Evolutionary conservation across 1,140 invertebrate genomes (phyloP).

Genomic region (Diabrotica undecimpunctata): DNA sequence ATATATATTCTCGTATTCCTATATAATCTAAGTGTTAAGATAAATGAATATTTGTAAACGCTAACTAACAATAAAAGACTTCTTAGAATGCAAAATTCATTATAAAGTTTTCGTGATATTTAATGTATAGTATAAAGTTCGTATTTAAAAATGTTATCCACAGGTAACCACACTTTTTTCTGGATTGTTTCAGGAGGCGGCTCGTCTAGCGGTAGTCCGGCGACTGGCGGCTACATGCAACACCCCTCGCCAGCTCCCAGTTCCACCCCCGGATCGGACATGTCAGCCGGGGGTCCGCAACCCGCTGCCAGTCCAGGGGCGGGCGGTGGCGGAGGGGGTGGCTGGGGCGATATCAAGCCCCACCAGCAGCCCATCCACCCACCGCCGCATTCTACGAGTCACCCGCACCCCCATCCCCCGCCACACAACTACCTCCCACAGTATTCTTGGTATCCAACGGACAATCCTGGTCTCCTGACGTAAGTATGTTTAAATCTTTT

Average conservation of each 20-base stretch:
- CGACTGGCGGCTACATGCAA: slow-evolving; percentile 46
- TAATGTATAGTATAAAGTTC: no score
- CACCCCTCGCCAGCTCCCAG: slow-evolving; percentile 46
- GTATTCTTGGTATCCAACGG: slow-evolving; percentile 69
- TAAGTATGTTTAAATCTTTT: slow-evolving; percentile 50
- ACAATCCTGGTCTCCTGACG: slow-evolving; percentile 67
- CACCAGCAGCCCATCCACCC: slow-evolving; percentile 50
- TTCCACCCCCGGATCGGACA: slow-evolving; percentile 47
- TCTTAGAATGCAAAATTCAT: no score
- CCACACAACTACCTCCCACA: slow-evolving; percentile 60
- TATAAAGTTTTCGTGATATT: no score
- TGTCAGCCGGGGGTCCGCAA: slow-evolving; percentile 39
- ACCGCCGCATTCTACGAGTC: slow-evolving; percentile 50
- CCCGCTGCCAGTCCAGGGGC: slow-evolving; percentile 41
- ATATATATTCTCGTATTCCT: no score
- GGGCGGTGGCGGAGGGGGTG: slow-evolving; percentile 39
- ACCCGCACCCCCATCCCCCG: slow-evolving; percentile 38
- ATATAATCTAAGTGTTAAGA: no score
- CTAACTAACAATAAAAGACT: no score
- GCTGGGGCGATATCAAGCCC: slow-evolving; percentile 41
- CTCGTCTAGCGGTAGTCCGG: slow-evolving; percentile 43
- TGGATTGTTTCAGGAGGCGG: slow-evolving; percentile 42
- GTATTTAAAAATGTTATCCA: no score
- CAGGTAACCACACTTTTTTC: neutral
- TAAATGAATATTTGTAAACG: no score